phyloP scores from a whole-genome alignment of 2,888 invertebrate genomes.

The Cheilosia pagana region DNA sequence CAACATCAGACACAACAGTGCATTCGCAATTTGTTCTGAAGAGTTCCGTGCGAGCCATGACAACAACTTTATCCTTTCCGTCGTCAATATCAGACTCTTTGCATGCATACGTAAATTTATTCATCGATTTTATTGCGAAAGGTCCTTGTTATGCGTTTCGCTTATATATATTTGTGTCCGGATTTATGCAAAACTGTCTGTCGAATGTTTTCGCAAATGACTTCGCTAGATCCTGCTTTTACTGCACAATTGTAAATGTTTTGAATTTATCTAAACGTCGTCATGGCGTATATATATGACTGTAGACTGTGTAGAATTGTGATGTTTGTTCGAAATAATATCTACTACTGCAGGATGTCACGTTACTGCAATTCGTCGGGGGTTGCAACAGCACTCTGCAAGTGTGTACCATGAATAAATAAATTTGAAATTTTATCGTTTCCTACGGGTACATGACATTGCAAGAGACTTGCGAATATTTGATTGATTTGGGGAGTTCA shows the following conservation, averaged over 20 bases:
- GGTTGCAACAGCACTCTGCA: slow-evolving; percentile 2
- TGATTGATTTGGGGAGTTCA: not conserved
- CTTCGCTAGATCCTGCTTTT: slow-evolving; percentile 41
- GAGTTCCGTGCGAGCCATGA: slow-evolving; percentile 6
- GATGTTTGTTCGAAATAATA: slow-evolving; percentile 11
- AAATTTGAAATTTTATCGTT: slow-evolving; percentile 1
- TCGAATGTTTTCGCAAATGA: slow-evolving; percentile 66
- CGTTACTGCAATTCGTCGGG: slow-evolving; percentile 24
- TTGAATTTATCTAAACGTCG: slow-evolving; percentile 54
- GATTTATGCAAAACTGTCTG: slow-evolving; percentile 67
- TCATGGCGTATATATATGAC: not conserved
- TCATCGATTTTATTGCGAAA: slow-evolving; percentile 41
- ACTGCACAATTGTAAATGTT: slow-evolving; percentile 34
- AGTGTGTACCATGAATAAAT: slow-evolving; percentile 53
- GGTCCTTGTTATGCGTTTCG: slow-evolving; percentile 7
- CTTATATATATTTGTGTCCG: not conserved
- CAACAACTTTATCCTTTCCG: slow-evolving; percentile 7
- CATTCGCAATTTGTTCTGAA: not conserved
- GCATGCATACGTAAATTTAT: slow-evolving; percentile 29
- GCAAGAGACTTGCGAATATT: not conserved
- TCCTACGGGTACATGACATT: not conserved
- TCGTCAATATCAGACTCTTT: slow-evolving; percentile 7
- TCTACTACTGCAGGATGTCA: slow-evolving; percentile 37
- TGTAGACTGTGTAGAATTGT: not conserved
- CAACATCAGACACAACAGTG: slow-evolving; percentile 1